Conservation (phyloP, 2,797 vertebrate genomes). For the Paedocypris micromegethes region DNA sequence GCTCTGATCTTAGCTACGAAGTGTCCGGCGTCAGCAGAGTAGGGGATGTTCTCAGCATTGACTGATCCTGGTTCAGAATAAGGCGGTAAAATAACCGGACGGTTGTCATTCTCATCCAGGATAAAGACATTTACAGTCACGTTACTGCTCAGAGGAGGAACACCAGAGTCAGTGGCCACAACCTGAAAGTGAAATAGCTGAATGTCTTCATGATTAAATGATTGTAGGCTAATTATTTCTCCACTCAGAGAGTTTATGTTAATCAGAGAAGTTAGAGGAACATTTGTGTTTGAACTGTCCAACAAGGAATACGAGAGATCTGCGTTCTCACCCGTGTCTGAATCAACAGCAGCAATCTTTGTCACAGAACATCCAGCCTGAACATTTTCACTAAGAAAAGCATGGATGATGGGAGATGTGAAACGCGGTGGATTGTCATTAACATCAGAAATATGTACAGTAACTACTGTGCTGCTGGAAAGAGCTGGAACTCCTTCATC, state of each 20-base stretch:
- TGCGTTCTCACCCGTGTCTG: constrained; percentile 58
- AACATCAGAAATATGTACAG: constrained; percentile 47
- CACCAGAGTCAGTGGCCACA: constrained; percentile 48
- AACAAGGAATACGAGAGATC: constrained; percentile 51
- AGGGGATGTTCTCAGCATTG: constrained; percentile 44
- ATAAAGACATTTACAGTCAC: constrained; percentile 42
- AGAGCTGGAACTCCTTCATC: constrained; percentile 62
- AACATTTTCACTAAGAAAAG: constrained; percentile 73
- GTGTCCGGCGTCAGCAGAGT: constrained; percentile 48
- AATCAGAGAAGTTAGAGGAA: constrained; percentile 29
- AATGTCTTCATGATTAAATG: constrained; percentile 45
- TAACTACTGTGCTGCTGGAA: constrained; percentile 40
- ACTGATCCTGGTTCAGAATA: constrained; percentile 44
- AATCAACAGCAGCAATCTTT: constrained; percentile 65
- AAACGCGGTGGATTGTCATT: constrained; percentile 74
- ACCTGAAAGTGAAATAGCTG: constrained; percentile 41
- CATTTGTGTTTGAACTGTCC: background rate
- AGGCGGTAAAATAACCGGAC: constrained; percentile 42
- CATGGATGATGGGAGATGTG: constrained; percentile 49
- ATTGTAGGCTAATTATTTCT: constrained; percentile 42
- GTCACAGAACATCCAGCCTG: constrained; percentile 62
- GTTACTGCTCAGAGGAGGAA: constrained; percentile 45
- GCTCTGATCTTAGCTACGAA: constrained; percentile 48
- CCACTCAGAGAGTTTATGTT: constrained; percentile 46
- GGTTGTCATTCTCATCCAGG: constrained; percentile 54